These are phyloP conservation scores for Megaustenia siamemsis DNA, from an alignment of 2,888 invertebrate genomes.

Conservation along the genomic window DNA sequence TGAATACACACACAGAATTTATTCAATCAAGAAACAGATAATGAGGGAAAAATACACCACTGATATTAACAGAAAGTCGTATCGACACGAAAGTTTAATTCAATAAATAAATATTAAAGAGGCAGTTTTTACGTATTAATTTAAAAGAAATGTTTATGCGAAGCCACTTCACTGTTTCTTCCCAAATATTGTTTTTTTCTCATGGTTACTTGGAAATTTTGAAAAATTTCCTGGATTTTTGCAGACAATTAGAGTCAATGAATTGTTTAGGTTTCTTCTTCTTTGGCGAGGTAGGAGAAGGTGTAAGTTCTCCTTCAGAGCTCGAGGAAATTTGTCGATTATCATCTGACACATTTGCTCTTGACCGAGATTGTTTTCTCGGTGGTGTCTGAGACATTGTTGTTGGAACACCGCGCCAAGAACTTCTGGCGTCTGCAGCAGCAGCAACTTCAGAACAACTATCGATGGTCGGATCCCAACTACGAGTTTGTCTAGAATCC, in stretches of 20 bases:
- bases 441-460: conserved; percentile 21
- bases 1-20: no score
- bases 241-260: conserved; percentile 74
- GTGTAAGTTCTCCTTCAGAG: conserved; percentile 61
- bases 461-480: conserved; percentile 30
- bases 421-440: background rate
- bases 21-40: no score
- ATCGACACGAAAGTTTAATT: no score
- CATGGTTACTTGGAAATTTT: conserved; percentile 78
- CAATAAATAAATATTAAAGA: no score
- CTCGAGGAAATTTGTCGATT: conserved; percentile 58
- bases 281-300: conserved; percentile 63
- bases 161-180: background rate
- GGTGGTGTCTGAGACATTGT: conserved; percentile 22
- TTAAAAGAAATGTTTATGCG: background rate
- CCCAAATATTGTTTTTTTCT: background rate
- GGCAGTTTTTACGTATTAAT: background rate
- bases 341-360: background rate
- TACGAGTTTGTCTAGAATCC: conserved; percentile 33
- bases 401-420: background rate
- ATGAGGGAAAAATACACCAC: no score
- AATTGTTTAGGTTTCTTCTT: conserved; percentile 68
- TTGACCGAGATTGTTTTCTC: background rate
- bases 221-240: conserved; percentile 77
- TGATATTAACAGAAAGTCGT: no score